Evolutionary conservation across 2,888 invertebrate species (phyloP).

Genomic region (Smittia sp.): DNA sequence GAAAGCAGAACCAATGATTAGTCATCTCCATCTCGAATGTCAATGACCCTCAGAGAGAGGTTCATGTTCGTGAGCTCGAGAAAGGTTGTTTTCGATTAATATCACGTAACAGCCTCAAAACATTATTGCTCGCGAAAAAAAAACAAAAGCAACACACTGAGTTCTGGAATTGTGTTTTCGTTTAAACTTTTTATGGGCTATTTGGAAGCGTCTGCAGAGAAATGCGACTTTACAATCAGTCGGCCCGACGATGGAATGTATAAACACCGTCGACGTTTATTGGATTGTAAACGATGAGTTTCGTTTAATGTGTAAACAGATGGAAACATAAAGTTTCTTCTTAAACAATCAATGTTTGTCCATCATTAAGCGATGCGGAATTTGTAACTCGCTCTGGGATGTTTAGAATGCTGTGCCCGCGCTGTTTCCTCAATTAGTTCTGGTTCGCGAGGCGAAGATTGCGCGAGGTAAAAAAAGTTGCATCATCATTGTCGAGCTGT

Average conservation of each 20-base stretch:
- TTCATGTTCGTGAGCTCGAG: not conserved
- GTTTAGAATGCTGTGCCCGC: not conserved
- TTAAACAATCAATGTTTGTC: not conserved
- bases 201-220: not conserved
- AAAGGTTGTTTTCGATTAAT: not conserved
- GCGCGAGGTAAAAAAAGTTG: not conserved
- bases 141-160: not conserved
- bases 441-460: not conserved
- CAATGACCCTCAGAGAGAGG: not conserved
- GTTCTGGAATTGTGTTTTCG: constrained; percentile 9
- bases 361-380: not conserved
- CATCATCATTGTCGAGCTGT: not conserved
- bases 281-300: constrained; percentile 18
- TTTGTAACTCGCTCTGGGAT: not conserved
- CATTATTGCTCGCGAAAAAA: not conserved
- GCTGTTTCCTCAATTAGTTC: constrained; percentile 20
- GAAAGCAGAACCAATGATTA: constrained; percentile 41
- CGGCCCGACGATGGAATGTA: not conserved
- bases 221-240: not conserved
- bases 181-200: not conserved
- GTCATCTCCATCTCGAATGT: not conserved
- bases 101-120: constrained; percentile 18
- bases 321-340: constrained; percentile 7
- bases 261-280: not conserved
- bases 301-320: not conserved